Evolutionary conservation across 37 sponge, comb jelly and placozoan species (phyloP).

Genomic region (Oscarella lobularis): DNA sequence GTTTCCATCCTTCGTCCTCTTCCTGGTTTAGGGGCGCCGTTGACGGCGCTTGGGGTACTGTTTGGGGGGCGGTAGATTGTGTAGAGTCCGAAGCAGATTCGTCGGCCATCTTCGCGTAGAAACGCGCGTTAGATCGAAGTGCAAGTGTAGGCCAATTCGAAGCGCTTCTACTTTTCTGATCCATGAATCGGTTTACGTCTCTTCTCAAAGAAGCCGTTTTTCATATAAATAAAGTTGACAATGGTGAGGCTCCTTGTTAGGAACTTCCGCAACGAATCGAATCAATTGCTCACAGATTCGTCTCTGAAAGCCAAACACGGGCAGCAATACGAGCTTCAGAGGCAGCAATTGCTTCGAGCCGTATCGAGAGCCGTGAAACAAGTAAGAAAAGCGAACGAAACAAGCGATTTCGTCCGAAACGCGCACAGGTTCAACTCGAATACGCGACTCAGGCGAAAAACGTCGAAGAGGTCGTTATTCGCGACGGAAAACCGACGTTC

Average conservation of each 20-base stretch:
- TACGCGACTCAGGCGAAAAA: not conserved
- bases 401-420: too few relatives aligned
- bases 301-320: not conserved
- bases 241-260: not conserved
- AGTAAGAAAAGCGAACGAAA: not conserved
- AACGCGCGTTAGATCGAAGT: too few relatives aligned
- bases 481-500: slow-evolving; percentile 37
- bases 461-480: slow-evolving; percentile 4
- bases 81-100: too few relatives aligned
- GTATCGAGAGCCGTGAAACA: not conserved
- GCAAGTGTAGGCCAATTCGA: too few relatives aligned
- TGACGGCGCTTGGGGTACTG: too few relatives aligned
- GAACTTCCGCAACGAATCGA: not conserved
- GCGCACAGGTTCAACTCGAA: not conserved
- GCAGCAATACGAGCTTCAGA: not conserved
- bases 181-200: not conserved
- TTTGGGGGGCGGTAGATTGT: too few relatives aligned
- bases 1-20: not conserved
- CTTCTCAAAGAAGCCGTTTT: not conserved
- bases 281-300: not conserved
- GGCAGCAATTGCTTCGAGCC: not conserved
- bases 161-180: too few relatives aligned
- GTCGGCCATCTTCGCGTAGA: too few relatives aligned
- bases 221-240: not conserved
- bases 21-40: too few relatives aligned